These are phyloP conservation scores for Benitochromis conjunctus DNA, from an alignment of 2,113 vertebrate species.

Conservation along the genomic window DNA sequence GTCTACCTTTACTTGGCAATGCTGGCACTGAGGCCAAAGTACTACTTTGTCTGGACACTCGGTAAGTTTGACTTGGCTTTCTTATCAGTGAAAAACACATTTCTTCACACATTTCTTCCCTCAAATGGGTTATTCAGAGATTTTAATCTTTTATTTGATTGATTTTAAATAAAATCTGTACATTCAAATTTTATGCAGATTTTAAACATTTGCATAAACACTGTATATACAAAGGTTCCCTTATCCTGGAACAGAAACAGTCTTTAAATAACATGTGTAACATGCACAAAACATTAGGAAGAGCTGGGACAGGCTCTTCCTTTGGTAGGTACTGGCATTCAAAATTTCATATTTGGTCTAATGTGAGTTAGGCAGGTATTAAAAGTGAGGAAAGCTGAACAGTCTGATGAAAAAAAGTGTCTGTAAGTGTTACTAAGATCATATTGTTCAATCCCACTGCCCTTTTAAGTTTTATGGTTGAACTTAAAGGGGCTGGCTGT, in stretches of 20 bases:
- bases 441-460: not conserved
- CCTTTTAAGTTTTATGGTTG: not conserved
- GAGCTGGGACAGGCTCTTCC: not conserved
- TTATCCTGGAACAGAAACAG: not conserved
- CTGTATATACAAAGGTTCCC: not conserved
- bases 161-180: not conserved
- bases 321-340: not conserved
- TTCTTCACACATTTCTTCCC: not conserved
- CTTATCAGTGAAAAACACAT: not conserved
- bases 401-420: not conserved
- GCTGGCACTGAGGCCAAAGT: slow-evolving; percentile 92
- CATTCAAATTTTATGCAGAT: not conserved
- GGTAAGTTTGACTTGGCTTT: slow-evolving; percentile 77
- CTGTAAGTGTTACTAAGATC: not conserved
- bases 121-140: not conserved
- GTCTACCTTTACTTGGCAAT: slow-evolving; percentile 91
- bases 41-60: slow-evolving; percentile 98
- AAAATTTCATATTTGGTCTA: not conserved
- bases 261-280: not conserved
- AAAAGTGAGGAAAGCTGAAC: not conserved
- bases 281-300: not conserved
- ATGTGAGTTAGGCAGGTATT: not conserved
- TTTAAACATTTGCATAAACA: not conserved
- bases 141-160: not conserved
- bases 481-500: not conserved